Evolutionary conservation across 92 coral and sea anemone genomes (phyloP).

Genomic region (Metridium senile): DNA sequence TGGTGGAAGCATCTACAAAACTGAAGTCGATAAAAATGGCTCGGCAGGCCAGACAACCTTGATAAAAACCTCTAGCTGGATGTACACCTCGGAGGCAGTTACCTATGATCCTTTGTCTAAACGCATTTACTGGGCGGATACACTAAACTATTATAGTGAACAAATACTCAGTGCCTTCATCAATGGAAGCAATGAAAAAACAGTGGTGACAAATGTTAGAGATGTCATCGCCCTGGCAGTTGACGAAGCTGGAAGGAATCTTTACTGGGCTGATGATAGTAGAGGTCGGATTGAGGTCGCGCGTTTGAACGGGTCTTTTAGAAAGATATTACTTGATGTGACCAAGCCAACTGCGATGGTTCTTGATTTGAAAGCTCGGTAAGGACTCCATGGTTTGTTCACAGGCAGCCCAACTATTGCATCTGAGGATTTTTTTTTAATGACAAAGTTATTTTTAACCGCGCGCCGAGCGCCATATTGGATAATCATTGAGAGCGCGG

Average conservation of each 20-base stretch:
- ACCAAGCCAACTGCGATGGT: neutral
- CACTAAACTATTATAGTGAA: neutral
- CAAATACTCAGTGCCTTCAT: slow-evolving; percentile 32
- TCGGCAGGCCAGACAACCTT: neutral
- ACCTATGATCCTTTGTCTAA: slow-evolving; percentile 41
- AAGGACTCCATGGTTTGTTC: neutral
- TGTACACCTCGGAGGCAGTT: slow-evolving; percentile 36
- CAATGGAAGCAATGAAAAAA: slow-evolving; percentile 37
- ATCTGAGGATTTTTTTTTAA: too few relatives aligned
- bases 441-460: too few relatives aligned
- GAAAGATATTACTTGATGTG: slow-evolving; percentile 25
- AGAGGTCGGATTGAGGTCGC: slow-evolving; percentile 36
- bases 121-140: slow-evolving; percentile 47
- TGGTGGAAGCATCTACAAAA: slow-evolving; percentile 13
- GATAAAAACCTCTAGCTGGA: neutral
- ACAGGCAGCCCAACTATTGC: too few relatives aligned
- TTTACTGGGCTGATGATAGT: slow-evolving; percentile 50
- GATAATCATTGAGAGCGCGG: too few relatives aligned
- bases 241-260: slow-evolving; percentile 45
- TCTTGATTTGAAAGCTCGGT: slow-evolving; percentile 24
- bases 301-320: slow-evolving; percentile 36
- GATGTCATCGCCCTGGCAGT: slow-evolving; percentile 37
- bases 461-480: too few relatives aligned
- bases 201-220: slow-evolving; percentile 14
- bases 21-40: neutral